Evolutionary conservation across 2,113 vertebrate genomes (phyloP).

Genomic region (Heptranchias perlo): DNA sequence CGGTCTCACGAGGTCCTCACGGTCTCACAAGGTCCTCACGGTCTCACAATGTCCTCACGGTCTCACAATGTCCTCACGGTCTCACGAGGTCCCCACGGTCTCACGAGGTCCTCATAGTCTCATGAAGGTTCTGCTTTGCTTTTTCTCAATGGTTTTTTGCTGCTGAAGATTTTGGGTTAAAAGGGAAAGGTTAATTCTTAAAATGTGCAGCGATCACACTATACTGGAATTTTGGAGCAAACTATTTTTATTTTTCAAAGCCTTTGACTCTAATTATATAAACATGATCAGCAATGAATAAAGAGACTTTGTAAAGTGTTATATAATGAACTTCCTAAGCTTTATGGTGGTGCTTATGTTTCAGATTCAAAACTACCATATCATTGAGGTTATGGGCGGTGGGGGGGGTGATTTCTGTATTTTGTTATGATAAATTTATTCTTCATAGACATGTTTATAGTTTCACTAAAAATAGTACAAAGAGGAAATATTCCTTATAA

Average conservation of each 20-base stretch:
- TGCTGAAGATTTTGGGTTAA: not conserved
- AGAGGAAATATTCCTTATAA: not conserved
- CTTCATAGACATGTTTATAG: not conserved
- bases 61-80: not conserved
- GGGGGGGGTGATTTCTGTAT: not conserved
- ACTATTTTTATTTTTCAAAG: not conserved
- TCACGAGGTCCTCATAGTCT: not conserved
- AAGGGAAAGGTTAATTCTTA: not conserved
- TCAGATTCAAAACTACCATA: not conserved
- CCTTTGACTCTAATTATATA: not conserved
- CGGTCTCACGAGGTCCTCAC: too few relatives aligned
- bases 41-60: not conserved
- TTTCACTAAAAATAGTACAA: not conserved
- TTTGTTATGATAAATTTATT: not conserved
- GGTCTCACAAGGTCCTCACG: too few relatives aligned
- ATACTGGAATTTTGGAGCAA: not conserved
- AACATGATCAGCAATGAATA: not conserved
- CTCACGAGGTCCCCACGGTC: not conserved
- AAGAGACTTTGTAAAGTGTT: not conserved
- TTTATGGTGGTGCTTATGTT: not conserved
- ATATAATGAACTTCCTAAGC: not conserved
- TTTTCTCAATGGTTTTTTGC: not conserved
- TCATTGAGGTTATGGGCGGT: not conserved
- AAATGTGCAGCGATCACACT: not conserved
- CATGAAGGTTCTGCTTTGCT: not conserved